Conservation (phyloP, 2,113 vertebrate genomes). For the Corydoras maculifer region DNA sequence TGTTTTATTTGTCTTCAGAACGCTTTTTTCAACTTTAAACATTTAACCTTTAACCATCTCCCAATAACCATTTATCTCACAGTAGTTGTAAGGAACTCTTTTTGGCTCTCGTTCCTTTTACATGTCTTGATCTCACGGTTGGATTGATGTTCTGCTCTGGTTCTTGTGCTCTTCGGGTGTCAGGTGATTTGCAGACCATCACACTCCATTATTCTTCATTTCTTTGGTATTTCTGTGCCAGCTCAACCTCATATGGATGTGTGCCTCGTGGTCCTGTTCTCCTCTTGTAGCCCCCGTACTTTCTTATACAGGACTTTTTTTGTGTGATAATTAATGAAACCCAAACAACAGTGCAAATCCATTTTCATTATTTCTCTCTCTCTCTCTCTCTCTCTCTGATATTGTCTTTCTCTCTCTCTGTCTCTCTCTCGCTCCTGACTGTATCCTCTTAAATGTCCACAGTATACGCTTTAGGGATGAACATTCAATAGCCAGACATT, state of each 20-base stretch:
- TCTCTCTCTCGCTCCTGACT: constrained; percentile 24
- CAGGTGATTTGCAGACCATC: constrained; percentile 18
- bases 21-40: no score
- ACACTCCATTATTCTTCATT: constrained; percentile 33
- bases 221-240: constrained; percentile 29
- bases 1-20: no score
- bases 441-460: constrained; percentile 39
- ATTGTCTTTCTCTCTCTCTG: no score
- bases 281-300: constrained; percentile 18
- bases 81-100: no score
- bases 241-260: constrained; percentile 37
- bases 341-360: constrained; percentile 32
- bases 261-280: constrained; percentile 11
- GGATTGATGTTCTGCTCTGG: neutral
- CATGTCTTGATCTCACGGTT: constrained; percentile 9
- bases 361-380: neutral
- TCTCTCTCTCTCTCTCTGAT: no score
- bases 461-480: constrained; percentile 39
- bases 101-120: neutral
- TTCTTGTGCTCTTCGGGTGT: constrained; percentile 12
- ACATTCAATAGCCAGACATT: constrained; percentile 42
- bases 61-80: no score
- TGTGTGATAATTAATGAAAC: constrained; percentile 21
- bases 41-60: no score
- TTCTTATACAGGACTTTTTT: neutral